Evolutionary conservation across 2,888 invertebrate species (phyloP), one percentile per base, ranked within the genome.

Genomic region (Geotrupes spiniger): DNA sequence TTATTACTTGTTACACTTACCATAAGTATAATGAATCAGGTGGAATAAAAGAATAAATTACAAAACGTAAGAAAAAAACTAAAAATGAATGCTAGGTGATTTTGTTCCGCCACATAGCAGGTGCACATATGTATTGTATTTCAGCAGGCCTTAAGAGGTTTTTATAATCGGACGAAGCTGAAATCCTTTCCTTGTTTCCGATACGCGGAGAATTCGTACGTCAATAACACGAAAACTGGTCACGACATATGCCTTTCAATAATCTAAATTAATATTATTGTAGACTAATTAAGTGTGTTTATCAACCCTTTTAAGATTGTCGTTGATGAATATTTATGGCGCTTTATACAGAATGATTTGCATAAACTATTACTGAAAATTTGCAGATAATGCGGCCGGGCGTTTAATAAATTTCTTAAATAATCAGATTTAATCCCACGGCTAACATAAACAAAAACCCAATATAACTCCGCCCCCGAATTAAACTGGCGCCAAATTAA

Each of bases 201-300:
- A 61, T 60, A 62, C 53, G 56, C 46, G 21, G 48, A 58, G 56
- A 54, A 62, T 59, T 61, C 56, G 57, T 57, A 38, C 43, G 36
- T 25, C 36, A 28, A 26, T 26, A 14, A 49, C 59, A 59, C 59
- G 56, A 14, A 50, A 60, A 59, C 59, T 56, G 61, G 59, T 61
- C 55, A 50, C 54, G 53, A 36, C 52, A 46, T 26, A 43, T 6
- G 21, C 6, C 4, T 8, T 33, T 33, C 9, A 33, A 33, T 33
- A 33, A 33, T 33, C 33, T 59, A 56, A 63, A 62, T 64, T 63
- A 61, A 60, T 61, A 63, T 63, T 58, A 62, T 59, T 61, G 60
- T 44, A 56, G 54, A 56, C 61, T 63, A 66, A 66, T 66, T 66
- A 66, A 64, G 55, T 54, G 62, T 46, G 53, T 56, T 64, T 66